These are phyloP conservation scores for Peromyscus polionotus DNA, from an alignment of 2,113 vertebrate genomes.

Conservation along the genomic window DNA sequence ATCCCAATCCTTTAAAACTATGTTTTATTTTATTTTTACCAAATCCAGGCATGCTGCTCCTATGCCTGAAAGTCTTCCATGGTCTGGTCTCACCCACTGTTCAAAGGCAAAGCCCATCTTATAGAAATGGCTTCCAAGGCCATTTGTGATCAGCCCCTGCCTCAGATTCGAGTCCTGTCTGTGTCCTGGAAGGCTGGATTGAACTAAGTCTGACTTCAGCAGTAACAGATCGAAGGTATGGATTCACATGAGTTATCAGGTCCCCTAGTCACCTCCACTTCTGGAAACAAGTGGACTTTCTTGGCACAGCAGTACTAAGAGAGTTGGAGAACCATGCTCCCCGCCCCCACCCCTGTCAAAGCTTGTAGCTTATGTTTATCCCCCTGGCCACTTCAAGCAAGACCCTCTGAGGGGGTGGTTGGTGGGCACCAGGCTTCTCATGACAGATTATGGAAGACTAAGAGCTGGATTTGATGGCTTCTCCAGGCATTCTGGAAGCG, in stretches of 20 bases:
- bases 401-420: neutral
- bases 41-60: neutral
- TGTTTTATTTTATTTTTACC: neutral
- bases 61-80: neutral
- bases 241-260: fast-evolving
- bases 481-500: neutral
- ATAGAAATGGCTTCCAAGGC: conserved; percentile 18
- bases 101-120: conserved; percentile 17
- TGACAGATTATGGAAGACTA: neutral
- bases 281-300: neutral
- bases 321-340: neutral
- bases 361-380: neutral
- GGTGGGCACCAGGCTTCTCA: neutral
- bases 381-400: neutral
- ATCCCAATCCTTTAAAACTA: neutral
- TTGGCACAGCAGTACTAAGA: neutral
- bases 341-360: neutral
- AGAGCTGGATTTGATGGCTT: neutral
- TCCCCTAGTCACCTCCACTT: neutral
- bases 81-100: neutral
- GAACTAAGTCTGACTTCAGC: neutral
- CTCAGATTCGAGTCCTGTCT: neutral
- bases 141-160: neutral
- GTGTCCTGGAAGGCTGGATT: neutral
- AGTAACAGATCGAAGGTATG: neutral